Conservation (phyloP, 1,140 invertebrate species). For the Sitobion miscanthi region DNA sequence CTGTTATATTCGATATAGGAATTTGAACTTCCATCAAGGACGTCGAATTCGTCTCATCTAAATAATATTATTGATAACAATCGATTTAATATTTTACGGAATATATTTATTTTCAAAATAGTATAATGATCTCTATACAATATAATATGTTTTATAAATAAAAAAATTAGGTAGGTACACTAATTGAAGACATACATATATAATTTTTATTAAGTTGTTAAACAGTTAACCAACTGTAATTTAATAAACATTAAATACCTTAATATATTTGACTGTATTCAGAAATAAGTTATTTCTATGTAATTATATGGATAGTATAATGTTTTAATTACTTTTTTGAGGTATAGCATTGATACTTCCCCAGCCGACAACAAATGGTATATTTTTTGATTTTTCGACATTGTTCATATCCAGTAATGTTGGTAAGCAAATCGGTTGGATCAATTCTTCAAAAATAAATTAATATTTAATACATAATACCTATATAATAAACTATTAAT, state of each 20-base stretch:
- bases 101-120: neutral
- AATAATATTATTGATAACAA: neutral
- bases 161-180: neutral
- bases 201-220: neutral
- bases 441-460: neutral
- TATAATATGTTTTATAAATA: neutral
- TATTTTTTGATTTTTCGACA: neutral
- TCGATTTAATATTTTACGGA: neutral
- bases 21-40: neutral
- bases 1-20: neutral
- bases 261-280: neutral
- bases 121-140: neutral
- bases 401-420: neutral
- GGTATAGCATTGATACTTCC: neutral
- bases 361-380: neutral
- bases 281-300: neutral
- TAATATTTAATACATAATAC: neutral
- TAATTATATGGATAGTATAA: neutral
- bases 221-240: neutral
- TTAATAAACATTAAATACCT: neutral
- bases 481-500: neutral
- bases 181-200: neutral
- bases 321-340: neutral
- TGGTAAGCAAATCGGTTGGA: neutral
- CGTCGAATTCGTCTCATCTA: neutral